A percentile compares a stretch with the other conserved stretches of the same genome.
Evolutionary conservation across 2,797 vertebrate species (phyloP).

Genomic region (Sebastes taczanowskii): DNA sequence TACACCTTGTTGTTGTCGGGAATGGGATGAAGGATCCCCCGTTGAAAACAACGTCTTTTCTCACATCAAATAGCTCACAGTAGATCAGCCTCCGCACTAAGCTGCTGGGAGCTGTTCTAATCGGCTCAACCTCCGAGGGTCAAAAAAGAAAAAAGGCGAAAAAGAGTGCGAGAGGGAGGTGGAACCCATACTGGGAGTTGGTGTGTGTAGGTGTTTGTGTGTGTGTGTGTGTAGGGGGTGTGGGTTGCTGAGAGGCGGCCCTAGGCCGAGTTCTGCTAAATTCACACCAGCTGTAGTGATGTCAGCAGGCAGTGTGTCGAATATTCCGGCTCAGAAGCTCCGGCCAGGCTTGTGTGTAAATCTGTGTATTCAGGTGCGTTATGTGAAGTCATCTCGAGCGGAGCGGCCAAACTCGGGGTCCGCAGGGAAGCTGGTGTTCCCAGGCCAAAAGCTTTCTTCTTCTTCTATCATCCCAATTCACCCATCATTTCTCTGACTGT

Average conservation of each 20-base stretch:
- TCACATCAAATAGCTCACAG: conserved; percentile 39
- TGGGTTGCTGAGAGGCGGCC: conserved; percentile 37
- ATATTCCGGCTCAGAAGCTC: conserved; percentile 76
- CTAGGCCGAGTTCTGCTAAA: conserved; percentile 66
- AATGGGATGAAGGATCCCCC: not conserved
- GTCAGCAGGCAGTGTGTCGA: conserved; percentile 78
- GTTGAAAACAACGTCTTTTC: not conserved
- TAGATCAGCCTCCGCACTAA: conserved; percentile 32
- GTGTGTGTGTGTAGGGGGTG: not conserved
- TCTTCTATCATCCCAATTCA: conserved; percentile 47
- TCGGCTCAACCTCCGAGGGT: conserved; percentile 53
- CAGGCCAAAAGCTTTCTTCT: conserved; percentile 60
- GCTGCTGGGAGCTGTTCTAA: conserved; percentile 43
- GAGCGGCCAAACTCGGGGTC: conserved; percentile 69
- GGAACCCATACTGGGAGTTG: conserved; percentile 11
- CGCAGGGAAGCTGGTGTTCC: conserved; percentile 67
- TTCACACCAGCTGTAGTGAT: conserved; percentile 84
- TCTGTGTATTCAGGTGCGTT: conserved; percentile 86
- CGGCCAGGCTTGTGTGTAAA: conserved; percentile 76
- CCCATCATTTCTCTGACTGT: conserved; percentile 46
- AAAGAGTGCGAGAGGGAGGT: conserved; percentile 22
- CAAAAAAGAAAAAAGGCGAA: not conserved
- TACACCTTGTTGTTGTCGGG: not conserved
- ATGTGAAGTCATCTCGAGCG: conserved; percentile 78
- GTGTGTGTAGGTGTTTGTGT: conserved; percentile 14